Base-by-base conservation (phyloP, 2,113 vertebrate species). In the Mirounga angustirostris region DNA sequence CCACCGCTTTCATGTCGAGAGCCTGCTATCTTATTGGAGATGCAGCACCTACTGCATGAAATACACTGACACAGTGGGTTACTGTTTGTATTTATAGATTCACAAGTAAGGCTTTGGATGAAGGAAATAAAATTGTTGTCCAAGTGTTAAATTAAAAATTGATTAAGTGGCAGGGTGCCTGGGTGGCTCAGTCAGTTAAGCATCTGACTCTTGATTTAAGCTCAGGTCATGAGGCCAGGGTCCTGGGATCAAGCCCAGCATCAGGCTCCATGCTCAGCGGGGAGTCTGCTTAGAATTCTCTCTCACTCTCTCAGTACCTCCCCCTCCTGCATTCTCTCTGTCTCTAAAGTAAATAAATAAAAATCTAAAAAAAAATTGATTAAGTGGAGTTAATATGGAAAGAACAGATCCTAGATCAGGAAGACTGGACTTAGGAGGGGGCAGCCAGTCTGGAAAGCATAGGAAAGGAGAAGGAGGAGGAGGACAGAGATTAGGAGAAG, bases 101-200 rank as follows among this genome's bases (percentile, higher is more conserved):
- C 74, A 16, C 0, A 46, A 30, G 58, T 36, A n/a, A 24, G n/a
- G 76, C 15, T 74, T 26, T 79, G 46, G 22, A 73, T 40, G 30
- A 24, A 71, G 46, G 59, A 36, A 76, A 90, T 28, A 54, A 86
- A 87, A 96, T 6, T 18, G 2, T 21, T 43, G 63, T 24, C 50
- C 24, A 81, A 69, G 59, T 76, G 5, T 83, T 83, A 93, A 91
- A 65, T 15, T 22, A 26, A 89, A 87, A 91, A 76, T 10, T 26
- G n/a, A 36, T 36, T 59, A 54, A 26, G n/a, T 13, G n/a, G 24
- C 2, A 7, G 67, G 67, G 33, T 3, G 16, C 33, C 67, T 36
- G 33, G 67, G 18, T 36, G 67, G 33, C 33, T 69, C 67, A 21
- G 67, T 36, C 67, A 69, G 16, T 36, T 69, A 69, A 10, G 33